These are phyloP conservation scores for Phoebastria nigripes DNA, from an alignment of 2,797 vertebrate species.

Conservation along the genomic window DNA sequence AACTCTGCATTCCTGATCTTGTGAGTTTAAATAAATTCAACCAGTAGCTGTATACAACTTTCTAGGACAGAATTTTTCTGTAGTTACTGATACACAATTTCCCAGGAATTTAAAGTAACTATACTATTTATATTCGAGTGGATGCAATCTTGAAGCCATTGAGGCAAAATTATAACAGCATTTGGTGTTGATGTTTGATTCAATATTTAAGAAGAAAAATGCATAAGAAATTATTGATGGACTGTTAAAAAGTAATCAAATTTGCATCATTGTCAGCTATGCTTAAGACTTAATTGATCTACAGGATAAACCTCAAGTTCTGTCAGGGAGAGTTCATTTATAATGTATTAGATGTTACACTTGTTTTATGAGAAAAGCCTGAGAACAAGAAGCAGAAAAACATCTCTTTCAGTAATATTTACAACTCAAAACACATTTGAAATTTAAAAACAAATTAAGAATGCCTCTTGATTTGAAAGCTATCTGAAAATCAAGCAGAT, in stretches of 20 bases:
- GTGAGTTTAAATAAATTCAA: background rate
- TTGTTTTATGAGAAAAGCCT: background rate
- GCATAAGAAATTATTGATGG: background rate
- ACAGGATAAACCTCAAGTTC: background rate
- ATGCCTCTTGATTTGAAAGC: conserved; percentile 30
- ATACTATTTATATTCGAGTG: background rate
- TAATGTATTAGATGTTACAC: background rate
- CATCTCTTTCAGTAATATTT: conserved; percentile 34
- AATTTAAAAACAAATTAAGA: conserved; percentile 38
- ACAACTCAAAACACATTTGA: conserved; percentile 36
- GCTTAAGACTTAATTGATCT: conserved; percentile 27
- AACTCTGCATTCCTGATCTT: background rate
- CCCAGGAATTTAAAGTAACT: background rate
- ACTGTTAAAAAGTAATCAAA: conserved; percentile 20
- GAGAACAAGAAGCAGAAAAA: background rate
- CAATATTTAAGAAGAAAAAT: conserved; percentile 16
- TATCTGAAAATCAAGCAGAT: conserved; percentile 39
- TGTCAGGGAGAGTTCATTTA: background rate
- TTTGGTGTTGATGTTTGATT: background rate
- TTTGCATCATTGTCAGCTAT: background rate
- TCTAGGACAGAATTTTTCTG: background rate
- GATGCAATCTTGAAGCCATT: background rate
- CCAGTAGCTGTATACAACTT: background rate
- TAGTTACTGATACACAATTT: background rate
- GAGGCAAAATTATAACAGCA: background rate